phyloP scores from a whole-genome alignment of 2,113 vertebrate genomes.

The Heterotilapia buettikoferi region DNA sequence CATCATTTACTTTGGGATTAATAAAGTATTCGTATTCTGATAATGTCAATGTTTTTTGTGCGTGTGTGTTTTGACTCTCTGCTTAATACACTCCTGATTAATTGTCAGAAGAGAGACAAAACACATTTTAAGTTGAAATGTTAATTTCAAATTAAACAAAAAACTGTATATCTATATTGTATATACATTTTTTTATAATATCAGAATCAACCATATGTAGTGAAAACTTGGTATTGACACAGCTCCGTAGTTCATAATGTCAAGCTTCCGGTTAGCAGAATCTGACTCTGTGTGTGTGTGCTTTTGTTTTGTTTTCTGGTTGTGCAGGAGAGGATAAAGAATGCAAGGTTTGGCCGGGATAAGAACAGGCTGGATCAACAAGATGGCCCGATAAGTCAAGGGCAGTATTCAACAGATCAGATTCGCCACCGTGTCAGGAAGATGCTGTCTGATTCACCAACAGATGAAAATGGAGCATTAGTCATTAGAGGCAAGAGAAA shows the following conservation, averaged over 20 bases:
- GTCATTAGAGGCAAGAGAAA: conserved; percentile 43
- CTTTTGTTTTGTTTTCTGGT: not conserved
- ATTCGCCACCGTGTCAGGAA: conserved; percentile 67
- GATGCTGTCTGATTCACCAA: conserved; percentile 55
- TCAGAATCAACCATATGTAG: not conserved
- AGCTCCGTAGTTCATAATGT: not conserved
- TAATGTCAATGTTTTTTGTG: not conserved
- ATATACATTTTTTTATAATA: not conserved
- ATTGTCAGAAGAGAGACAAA: not conserved
- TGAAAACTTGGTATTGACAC: not conserved
- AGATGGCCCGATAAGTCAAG: conserved; percentile 30
- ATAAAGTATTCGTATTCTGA: not conserved
- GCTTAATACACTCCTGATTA: not conserved
- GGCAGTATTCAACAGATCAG: conserved; percentile 56
- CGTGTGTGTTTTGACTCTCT: not conserved
- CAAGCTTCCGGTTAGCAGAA: not conserved
- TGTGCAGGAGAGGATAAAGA: conserved; percentile 69
- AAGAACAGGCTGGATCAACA: conserved; percentile 75
- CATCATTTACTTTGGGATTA: not conserved
- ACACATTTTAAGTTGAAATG: not conserved
- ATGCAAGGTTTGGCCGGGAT: conserved; percentile 75
- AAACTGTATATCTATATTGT: not conserved
- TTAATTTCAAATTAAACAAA: not conserved
- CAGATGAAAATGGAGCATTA: conserved; percentile 5
- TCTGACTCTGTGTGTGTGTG: not conserved